phyloP scores from a whole-genome alignment of 2,113 vertebrate genomes.

The Hiodon alosoides region DNA sequence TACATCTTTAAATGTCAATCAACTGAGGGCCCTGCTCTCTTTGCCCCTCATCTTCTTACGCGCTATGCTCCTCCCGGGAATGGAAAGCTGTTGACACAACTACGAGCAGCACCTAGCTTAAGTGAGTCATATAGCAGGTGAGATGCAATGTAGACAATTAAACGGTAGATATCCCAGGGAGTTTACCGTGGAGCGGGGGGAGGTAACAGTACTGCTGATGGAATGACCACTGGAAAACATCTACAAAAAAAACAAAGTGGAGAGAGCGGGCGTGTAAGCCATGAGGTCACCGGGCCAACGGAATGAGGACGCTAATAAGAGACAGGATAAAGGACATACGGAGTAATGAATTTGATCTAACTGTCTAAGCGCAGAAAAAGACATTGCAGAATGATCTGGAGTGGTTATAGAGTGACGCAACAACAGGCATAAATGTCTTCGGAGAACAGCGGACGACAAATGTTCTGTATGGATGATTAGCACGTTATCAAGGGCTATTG shows the following conservation, averaged over 20 bases:
- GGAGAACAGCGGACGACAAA: not conserved
- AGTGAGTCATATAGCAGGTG: no score
- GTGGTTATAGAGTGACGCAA: no score
- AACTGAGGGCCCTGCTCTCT: no score
- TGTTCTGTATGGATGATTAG: no score
- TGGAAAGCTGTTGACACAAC: no score
- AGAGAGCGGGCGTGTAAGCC: not conserved
- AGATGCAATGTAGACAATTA: not conserved
- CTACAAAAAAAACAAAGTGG: conserved; percentile 62
- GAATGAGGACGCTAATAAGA: not conserved
- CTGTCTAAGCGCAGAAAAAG: no score
- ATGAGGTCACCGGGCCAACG: not conserved
- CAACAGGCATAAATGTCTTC: not conserved
- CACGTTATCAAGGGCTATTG: not conserved
- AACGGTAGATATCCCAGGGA: not conserved
- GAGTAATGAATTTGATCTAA: no score
- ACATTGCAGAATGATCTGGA: no score
- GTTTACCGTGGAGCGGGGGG: conserved; percentile 82
- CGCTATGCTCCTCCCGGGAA: no score
- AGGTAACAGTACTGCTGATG: conserved; percentile 68
- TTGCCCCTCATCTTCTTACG: not conserved
- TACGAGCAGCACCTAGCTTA: no score
- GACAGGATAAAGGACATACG: not conserved
- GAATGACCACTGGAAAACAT: conserved; percentile 72
- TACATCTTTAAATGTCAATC: no score